Conservation (phyloP, 2,113 vertebrate species). For the Xyrauchen texanus region DNA sequence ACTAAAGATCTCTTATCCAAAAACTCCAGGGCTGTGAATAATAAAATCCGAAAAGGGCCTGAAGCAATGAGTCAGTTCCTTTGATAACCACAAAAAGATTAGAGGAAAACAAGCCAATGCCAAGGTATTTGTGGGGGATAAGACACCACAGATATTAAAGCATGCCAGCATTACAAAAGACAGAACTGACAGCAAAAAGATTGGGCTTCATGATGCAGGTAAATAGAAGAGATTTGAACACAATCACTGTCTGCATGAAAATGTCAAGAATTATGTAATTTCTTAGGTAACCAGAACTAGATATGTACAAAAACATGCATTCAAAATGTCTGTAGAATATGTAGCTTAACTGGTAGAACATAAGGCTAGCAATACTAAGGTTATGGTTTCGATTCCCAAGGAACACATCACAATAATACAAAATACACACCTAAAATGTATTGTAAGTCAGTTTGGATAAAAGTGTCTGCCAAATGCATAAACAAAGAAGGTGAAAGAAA, state of each 20-base stretch:
- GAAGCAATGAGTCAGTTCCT: not conserved
- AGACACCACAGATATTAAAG: not conserved
- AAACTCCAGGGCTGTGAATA: not conserved
- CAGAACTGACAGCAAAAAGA: not conserved
- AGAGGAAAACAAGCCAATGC: not conserved
- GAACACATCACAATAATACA: no score
- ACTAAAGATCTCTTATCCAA: not conserved
- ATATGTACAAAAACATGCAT: no score
- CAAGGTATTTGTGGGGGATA: not conserved
- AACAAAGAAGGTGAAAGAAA: no score
- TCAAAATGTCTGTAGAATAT: no score
- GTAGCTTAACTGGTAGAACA: no score
- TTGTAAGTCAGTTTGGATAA: no score
- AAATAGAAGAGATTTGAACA: constrained; percentile 11
- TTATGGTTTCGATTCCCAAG: no score
- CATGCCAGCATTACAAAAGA: not conserved
- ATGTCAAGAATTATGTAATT: constrained; percentile 4
- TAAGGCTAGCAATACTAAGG: no score
- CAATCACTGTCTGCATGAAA: constrained; percentile 13
- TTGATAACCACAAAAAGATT: constrained; percentile 19
- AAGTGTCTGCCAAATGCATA: no score
- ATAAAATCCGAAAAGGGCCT: not conserved
- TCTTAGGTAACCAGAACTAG: not conserved
- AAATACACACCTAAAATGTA: no score
- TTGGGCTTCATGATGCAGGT: not conserved